Conservation (phyloP, 2,113 vertebrate genomes). For the Mirounga angustirostris region DNA sequence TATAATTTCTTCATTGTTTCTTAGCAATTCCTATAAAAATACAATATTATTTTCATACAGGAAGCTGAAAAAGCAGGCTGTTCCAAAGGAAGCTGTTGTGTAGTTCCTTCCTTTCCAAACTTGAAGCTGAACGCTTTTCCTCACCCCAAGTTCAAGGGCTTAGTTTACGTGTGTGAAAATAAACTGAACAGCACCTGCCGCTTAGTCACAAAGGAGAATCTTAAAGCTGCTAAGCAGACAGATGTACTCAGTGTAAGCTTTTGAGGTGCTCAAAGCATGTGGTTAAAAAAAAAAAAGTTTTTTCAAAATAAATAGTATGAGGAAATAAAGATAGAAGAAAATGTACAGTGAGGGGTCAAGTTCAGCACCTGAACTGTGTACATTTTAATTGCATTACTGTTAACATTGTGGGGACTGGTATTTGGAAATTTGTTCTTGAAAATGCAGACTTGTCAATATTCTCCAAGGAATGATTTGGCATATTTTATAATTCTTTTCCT, state of each 20-base stretch:
- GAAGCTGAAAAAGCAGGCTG: constrained; percentile 77
- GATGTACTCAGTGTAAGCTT: constrained; percentile 39
- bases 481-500: constrained; percentile 4
- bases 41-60: constrained; percentile 74
- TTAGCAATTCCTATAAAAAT: constrained; percentile 70
- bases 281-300: background rate
- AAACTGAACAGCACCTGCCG: constrained; percentile 78
- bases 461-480: constrained; percentile 3
- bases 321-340: constrained; percentile 34
- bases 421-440: constrained; percentile 53
- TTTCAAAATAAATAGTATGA: background rate
- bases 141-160: constrained; percentile 77
- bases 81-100: constrained; percentile 75
- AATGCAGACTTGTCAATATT: constrained; percentile 31
- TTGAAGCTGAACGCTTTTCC: constrained; percentile 64
- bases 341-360: background rate
- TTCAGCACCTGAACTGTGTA: background rate
- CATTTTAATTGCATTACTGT: background rate
- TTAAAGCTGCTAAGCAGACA: constrained; percentile 62
- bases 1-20: constrained; percentile 78
- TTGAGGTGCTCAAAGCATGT: constrained; percentile 14
- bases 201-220: constrained; percentile 74
- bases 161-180: constrained; percentile 73
- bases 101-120: constrained; percentile 80
- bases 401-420: background rate